Evolutionary conservation across 2,888 invertebrate genomes (phyloP), one percentile per base, ranked within the genome.

Genomic region (Melolontha melolontha): DNA sequence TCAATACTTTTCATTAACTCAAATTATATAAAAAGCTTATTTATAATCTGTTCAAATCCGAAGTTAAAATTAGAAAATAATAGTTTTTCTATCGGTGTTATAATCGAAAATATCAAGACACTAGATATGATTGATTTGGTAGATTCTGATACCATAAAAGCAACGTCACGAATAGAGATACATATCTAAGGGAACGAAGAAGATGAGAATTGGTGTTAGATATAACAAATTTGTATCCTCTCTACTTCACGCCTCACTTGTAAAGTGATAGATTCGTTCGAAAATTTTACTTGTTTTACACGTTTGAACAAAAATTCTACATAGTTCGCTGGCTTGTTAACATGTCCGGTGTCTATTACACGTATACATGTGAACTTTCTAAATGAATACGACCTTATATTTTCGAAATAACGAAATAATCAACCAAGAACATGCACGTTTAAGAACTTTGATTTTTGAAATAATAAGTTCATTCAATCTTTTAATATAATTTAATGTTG

Each of bases 81-180:
- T 34, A 34, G 34, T 6, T 10, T 2, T 34, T 14, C n/a, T 64
- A 54, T 64, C 64, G 27, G 50, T 17, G 50, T 22, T 17, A 6
- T 41, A 14, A 64, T 64, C 64, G 16, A 51, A 42, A 14, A 41
- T 44, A 52, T 16, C 64, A 64, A 52, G 34, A 42, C 64, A 64
- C 47, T 52, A 44, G 44, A 52, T 44, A 64, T 64, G 64, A 64
- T 64, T 52, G 64, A 64, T 64, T 64, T 54, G 42, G 39, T 47
- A 62, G 47, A 47, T 62, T 62, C 47, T n/a, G 59, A 47, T 44
- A 64, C 52, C 27, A 16, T 34, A 16, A 34, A 42, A 64, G n/a
- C 42, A 64, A 17, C 41, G 16, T 12, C 14, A 52, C 11, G 52
- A 29, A 0, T 7, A 34, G 12, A 64, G 64, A 64, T 64, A 64